Percentiles rank a stretch among this genome's conserved stretches.
Conservation (phyloP, 2,797 vertebrate genomes). For the Chloroceryle amazona region DNA sequence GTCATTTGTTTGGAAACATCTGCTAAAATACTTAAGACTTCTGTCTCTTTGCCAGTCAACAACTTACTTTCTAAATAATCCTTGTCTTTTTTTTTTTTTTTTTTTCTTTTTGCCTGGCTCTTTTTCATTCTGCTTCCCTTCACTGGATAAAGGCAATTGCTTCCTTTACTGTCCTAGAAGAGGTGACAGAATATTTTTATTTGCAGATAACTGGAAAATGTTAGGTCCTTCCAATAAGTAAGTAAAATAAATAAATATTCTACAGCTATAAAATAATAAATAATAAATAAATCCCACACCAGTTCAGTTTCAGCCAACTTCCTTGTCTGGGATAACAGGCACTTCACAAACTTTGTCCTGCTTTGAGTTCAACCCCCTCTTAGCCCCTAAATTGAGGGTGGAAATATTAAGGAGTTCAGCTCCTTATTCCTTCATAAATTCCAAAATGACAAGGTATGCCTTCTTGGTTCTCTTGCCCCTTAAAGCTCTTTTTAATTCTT, state of each 20-base stretch:
- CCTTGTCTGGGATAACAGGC: neutral
- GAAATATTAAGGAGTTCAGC: neutral
- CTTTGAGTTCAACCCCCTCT: neutral
- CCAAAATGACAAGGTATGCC: neutral
- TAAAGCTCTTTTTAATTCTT: rapidly evolving
- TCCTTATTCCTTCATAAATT: neutral
- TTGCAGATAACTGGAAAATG: neutral
- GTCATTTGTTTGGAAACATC: neutral
- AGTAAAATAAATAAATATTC: neutral
- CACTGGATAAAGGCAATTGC: neutral
- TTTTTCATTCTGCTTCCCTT: neutral
- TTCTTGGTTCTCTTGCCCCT: neutral
- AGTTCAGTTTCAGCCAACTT: neutral
- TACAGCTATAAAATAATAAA: neutral
- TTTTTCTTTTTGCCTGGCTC: neutral
- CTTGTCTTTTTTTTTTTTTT: neutral
- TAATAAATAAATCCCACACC: neutral
- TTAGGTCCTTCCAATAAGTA: neutral
- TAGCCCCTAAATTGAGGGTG: neutral
- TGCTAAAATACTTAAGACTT: neutral
- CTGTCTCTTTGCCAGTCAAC: neutral
- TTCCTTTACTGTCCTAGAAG: neutral
- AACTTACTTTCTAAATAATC: neutral
- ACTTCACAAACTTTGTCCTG: neutral
- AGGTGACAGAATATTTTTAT: too few relatives aligned